Evolutionary conservation across 2,888 invertebrate species (phyloP).

Genomic region (Dolichomitus sp.): DNA sequence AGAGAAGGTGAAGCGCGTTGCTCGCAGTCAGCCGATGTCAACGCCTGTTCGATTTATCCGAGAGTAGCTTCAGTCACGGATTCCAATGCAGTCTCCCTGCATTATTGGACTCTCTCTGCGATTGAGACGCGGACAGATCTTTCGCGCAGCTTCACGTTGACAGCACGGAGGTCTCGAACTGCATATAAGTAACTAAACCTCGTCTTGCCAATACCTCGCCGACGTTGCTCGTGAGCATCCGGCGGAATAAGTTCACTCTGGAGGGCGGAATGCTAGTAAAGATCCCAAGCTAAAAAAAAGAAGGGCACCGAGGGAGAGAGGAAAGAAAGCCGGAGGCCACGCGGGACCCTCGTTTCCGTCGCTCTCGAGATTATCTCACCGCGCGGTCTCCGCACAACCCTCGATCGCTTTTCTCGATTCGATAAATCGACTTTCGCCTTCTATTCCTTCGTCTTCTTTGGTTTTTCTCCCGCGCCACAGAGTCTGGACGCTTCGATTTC

Average conservation of each 20-base stretch:
- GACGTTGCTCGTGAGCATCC: slow-evolving; percentile 21
- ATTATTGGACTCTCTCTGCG: slow-evolving; percentile 27
- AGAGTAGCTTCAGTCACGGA: slow-evolving; percentile 5
- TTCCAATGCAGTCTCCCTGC: slow-evolving; percentile 24
- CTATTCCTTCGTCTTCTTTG: background rate
- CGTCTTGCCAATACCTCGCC: background rate
- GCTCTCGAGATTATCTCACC: slow-evolving; percentile 71
- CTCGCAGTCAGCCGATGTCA: slow-evolving; percentile 53
- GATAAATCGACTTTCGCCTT: slow-evolving; percentile 58
- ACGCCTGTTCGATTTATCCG: slow-evolving; percentile 42
- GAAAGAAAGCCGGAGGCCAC: slow-evolving; percentile 71
- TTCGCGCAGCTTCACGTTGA: slow-evolving; percentile 43
- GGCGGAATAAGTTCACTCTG: slow-evolving; percentile 37
- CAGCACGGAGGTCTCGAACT: slow-evolving; percentile 16
- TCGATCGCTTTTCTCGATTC: slow-evolving; percentile 67
- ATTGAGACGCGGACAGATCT: slow-evolving; percentile 31
- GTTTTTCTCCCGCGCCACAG: slow-evolving; percentile 2
- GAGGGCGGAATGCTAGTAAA: slow-evolving; percentile 19
- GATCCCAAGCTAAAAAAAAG: slow-evolving; percentile 44
- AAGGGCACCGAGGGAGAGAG: slow-evolving; percentile 18
- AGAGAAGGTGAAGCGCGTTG: slow-evolving; percentile 15
- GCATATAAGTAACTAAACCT: slow-evolving; percentile 3
- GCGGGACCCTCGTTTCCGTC: slow-evolving; percentile 72
- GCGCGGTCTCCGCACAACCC: slow-evolving; percentile 32
- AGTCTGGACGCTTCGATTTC: slow-evolving; percentile 59